Percentiles rank a stretch among this genome's conserved stretches.
Conservation (phyloP, 2,888 invertebrate genomes). For the Himalopsyche kuldschensis region DNA sequence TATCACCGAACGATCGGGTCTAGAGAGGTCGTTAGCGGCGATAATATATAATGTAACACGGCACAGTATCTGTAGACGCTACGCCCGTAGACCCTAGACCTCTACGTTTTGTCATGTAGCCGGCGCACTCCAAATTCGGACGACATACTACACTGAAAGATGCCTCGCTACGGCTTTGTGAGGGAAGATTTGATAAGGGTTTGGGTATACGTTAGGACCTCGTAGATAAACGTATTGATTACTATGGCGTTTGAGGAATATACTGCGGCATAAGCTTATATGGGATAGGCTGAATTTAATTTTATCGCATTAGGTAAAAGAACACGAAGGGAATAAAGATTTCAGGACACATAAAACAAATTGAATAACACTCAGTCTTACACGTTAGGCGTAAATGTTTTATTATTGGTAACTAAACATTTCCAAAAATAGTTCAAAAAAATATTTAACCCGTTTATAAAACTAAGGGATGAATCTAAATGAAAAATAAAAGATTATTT, state of each 20-base stretch:
- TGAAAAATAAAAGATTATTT: too few species aligned
- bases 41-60: background rate
- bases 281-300: background rate
- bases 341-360: too few species aligned
- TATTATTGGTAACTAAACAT: too few species aligned
- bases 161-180: background rate
- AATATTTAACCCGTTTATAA: too few species aligned
- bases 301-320: background rate
- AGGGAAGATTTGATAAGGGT: background rate
- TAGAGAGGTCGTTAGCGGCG: constrained; percentile 16
- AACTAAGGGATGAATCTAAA: too few species aligned
- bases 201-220: background rate
- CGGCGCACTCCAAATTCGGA: background rate
- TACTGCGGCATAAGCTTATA: background rate
- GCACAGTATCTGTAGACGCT: background rate
- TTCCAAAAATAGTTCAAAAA: too few species aligned
- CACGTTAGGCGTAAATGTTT: too few species aligned
- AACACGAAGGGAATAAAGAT: too few species aligned
- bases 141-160: background rate
- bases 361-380: too few species aligned
- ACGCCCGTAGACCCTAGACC: background rate
- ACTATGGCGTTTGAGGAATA: background rate
- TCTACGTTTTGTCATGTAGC: background rate
- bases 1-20: constrained; percentile 1
- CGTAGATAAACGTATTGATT: background rate